Evolutionary conservation across 2,113 vertebrate genomes (phyloP).

Genomic region (Tympanuchus pallidicinctus): DNA sequence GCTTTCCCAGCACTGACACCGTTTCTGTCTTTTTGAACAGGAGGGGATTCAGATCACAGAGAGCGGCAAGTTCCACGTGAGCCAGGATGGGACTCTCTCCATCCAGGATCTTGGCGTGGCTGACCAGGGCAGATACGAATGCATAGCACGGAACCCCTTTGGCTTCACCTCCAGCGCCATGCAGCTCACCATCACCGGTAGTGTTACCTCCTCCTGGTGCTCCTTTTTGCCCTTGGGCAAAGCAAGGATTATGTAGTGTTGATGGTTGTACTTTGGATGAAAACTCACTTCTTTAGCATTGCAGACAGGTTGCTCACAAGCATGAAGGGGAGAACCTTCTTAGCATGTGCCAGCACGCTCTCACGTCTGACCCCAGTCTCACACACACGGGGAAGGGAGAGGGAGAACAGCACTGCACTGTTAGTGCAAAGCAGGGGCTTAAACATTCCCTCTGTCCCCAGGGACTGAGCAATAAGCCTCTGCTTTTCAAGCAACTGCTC

Average conservation of each 20-base stretch:
- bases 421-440: accelerated
- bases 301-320: neutral
- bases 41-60: constrained; percentile 79
- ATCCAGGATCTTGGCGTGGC: constrained; percentile 73
- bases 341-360: neutral
- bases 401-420: neutral
- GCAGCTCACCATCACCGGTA: constrained; percentile 76
- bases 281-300: neutral
- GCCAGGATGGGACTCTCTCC: constrained; percentile 69
- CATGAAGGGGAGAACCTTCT: neutral
- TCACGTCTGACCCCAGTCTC: accelerated
- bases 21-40: constrained; percentile 20
- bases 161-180: constrained; percentile 73
- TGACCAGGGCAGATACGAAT: constrained; percentile 77
- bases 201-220: neutral
- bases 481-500: neutral
- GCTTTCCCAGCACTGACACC: accelerated
- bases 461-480: neutral
- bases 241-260: neutral
- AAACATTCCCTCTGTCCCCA: neutral
- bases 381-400: accelerated
- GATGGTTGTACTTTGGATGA: neutral
- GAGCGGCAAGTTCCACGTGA: constrained; percentile 75
- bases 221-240: accelerated
- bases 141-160: constrained; percentile 74